phyloP scores from a whole-genome alignment of 2,888 invertebrate species.

The Cantharis rufa region DNA sequence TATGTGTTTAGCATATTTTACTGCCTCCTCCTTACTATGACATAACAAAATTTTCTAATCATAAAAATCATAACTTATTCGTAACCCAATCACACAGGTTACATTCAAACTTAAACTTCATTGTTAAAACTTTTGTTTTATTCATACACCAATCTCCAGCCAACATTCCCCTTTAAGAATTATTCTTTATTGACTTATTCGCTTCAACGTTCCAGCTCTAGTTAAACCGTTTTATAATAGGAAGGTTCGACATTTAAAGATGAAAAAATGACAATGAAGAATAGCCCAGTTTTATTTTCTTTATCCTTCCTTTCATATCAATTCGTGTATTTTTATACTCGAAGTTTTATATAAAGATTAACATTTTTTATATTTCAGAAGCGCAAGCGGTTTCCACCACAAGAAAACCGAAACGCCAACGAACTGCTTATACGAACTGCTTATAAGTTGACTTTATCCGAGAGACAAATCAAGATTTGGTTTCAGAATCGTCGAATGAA shows the following conservation, averaged over 20 bases:
- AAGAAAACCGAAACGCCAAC: slow-evolving; percentile 64
- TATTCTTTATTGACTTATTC: slow-evolving; percentile 56
- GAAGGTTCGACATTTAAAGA: slow-evolving; percentile 50
- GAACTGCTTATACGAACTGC: slow-evolving; percentile 83
- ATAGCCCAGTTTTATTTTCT: slow-evolving; percentile 40
- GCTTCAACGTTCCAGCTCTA: slow-evolving; percentile 50
- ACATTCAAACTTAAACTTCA: not conserved
- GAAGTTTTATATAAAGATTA: slow-evolving; percentile 12
- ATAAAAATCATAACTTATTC: slow-evolving; percentile 34
- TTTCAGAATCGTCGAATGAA: slow-evolving; percentile 71
- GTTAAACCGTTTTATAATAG: slow-evolving; percentile 53
- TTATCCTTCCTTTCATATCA: slow-evolving; percentile 38
- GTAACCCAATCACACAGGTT: not conserved
- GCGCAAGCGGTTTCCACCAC: not conserved
- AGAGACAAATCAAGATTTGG: slow-evolving; percentile 87
- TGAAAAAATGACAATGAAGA: slow-evolving; percentile 48
- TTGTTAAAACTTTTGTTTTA: slow-evolving; percentile 58
- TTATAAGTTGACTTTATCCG: slow-evolving; percentile 71
- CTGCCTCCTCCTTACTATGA: slow-evolving; percentile 16
- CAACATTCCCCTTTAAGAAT: slow-evolving; percentile 48
- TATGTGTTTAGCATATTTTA: slow-evolving; percentile 36
- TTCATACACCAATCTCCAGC: slow-evolving; percentile 54
- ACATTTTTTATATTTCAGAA: slow-evolving; percentile 27
- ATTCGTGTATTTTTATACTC: slow-evolving; percentile 35
- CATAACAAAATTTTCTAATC: not conserved